Percentiles rank a stretch among this genome's conserved stretches.
Evolutionary conservation across 1,140 invertebrate genomes (phyloP).

Genomic region (Temnothorax longispinosus): DNA sequence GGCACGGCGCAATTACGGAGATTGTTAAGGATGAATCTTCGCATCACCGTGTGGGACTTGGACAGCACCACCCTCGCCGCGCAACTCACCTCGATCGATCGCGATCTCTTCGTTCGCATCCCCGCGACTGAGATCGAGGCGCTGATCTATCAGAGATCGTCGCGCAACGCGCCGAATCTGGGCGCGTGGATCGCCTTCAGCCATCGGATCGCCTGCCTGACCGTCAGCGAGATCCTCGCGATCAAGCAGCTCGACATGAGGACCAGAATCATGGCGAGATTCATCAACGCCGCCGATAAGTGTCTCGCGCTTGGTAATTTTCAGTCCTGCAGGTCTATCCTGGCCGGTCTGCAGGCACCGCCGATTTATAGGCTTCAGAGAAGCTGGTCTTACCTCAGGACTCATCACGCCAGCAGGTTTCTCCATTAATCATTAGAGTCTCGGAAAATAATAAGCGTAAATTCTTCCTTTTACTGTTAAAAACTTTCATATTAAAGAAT

Average conservation of each 20-base stretch:
- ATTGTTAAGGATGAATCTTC: slow-evolving; percentile 81
- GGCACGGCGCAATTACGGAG: slow-evolving; percentile 71
- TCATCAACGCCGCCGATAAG: slow-evolving; percentile 86
- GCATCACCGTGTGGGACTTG: slow-evolving; percentile 85
- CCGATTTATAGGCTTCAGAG: slow-evolving; percentile 84
- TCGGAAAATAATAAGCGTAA: background rate
- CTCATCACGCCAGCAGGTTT: slow-evolving; percentile 84
- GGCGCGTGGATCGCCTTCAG: slow-evolving; percentile 86
- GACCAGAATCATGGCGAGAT: slow-evolving; percentile 85
- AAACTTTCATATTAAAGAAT: too few relatives aligned
- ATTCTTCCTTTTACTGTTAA: too few relatives aligned
- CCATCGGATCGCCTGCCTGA: slow-evolving; percentile 85
- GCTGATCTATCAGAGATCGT: slow-evolving; percentile 82
- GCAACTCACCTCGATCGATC: slow-evolving; percentile 86
- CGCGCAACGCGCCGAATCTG: slow-evolving; percentile 86
- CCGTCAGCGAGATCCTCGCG: slow-evolving; percentile 84
- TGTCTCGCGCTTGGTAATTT: slow-evolving; percentile 86
- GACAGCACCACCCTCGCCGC: slow-evolving; percentile 85
- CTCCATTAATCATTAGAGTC: background rate
- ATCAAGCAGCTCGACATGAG: slow-evolving; percentile 81
- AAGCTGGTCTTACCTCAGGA: slow-evolving; percentile 86
- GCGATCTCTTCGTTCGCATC: slow-evolving; percentile 86
- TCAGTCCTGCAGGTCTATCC: slow-evolving; percentile 86
- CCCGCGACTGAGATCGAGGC: slow-evolving; percentile 82
- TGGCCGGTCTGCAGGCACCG: slow-evolving; percentile 86